A percentile compares a stretch with the other conserved stretches of the same genome.
phyloP scores from a whole-genome alignment of 2,888 invertebrate species.

The Nezara viridula region DNA sequence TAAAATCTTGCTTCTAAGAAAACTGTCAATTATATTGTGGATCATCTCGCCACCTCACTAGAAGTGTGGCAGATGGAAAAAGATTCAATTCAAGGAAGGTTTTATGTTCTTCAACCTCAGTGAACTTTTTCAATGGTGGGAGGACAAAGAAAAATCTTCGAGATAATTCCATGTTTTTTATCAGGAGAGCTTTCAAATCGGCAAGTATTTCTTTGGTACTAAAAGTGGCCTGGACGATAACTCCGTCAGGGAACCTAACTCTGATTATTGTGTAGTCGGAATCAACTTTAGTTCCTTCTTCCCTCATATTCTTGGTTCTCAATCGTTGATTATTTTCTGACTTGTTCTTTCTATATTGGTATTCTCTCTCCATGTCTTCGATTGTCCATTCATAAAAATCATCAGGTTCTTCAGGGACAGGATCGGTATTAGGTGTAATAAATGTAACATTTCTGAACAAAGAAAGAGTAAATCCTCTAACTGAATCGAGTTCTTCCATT shows the following conservation, averaged over 20 bases:
- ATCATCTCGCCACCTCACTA: neutral
- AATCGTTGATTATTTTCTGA: neutral
- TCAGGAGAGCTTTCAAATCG: neutral
- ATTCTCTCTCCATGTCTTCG: neutral
- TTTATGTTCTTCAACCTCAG: neutral
- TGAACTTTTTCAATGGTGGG: neutral
- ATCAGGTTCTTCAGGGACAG: slow-evolving; percentile 1
- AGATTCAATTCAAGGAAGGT: slow-evolving; percentile 20
- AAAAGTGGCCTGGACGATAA: slow-evolving; percentile 17
- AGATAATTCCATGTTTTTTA: neutral
- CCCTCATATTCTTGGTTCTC: slow-evolving; percentile 41
- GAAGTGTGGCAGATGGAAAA: neutral
- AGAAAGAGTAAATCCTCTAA: neutral
- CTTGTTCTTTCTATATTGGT: neutral
- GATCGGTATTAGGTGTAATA: neutral
- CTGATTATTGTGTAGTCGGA: slow-evolving; percentile 12
- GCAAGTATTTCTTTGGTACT: neutral
- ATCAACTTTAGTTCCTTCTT: neutral
- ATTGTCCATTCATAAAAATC: slow-evolving; percentile 16
- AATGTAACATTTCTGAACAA: neutral
- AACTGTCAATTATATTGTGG: neutral
- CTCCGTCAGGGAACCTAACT: neutral
- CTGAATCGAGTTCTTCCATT: neutral
- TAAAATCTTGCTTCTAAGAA: neutral
- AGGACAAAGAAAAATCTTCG: neutral